phyloP scores from a whole-genome alignment of 2,888 invertebrate species.

The Heliconius sara region DNA sequence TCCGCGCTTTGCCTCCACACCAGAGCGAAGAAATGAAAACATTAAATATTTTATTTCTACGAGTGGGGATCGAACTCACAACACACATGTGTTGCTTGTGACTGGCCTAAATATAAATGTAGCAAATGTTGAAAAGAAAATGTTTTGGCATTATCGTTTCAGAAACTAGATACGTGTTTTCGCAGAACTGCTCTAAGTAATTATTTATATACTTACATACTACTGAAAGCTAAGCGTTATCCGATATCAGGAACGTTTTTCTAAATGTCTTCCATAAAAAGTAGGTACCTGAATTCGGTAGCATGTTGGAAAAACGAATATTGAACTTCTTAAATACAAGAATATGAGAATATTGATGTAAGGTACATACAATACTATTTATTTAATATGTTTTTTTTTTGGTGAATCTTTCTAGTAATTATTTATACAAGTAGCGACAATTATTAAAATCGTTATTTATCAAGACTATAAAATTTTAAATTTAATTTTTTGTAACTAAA shows the following conservation, averaged over 20 bases:
- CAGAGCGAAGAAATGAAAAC: neutral
- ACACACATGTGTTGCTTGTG: neutral
- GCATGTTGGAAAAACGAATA: neutral
- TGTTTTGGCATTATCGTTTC: neutral
- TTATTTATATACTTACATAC: constrained; percentile 21
- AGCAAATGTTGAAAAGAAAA: neutral
- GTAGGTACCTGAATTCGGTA: constrained; percentile 4
- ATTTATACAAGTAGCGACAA: too few species aligned
- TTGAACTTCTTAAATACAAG: neutral
- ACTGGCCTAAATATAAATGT: neutral
- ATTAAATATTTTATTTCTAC: neutral
- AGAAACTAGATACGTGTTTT: constrained; percentile 24
- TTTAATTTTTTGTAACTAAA: too few species aligned
- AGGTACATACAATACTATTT: too few species aligned
- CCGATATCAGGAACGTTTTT: constrained; percentile 39
- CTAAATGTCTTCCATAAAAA: constrained; percentile 4
- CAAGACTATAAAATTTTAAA: too few species aligned
- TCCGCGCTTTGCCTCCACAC: neutral
- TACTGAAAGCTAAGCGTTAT: constrained; percentile 46
- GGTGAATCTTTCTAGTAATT: too few species aligned
- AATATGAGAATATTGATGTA: too few species aligned
- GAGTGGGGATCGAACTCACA: neutral
- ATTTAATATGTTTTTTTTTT: too few species aligned
- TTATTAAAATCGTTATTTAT: too few species aligned
- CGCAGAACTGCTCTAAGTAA: constrained; percentile 26